Percentiles rank a stretch among this genome's conserved stretches.
phyloP scores from a whole-genome alignment of 2,113 vertebrate species.

The Sakesphorus luctuosus region DNA sequence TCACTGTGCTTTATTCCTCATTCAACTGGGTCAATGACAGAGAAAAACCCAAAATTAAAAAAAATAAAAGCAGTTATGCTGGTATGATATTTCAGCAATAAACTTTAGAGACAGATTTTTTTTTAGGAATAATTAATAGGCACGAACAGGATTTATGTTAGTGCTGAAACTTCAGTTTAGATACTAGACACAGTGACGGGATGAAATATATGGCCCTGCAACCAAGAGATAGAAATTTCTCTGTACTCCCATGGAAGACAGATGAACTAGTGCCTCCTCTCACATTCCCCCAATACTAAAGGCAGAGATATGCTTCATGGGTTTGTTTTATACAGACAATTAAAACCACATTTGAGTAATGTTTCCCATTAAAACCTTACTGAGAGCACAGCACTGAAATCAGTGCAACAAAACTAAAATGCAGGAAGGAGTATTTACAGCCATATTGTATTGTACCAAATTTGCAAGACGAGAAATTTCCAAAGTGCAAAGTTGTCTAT shows the following conservation, averaged over 20 bases:
- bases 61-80: background rate
- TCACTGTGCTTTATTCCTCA: background rate
- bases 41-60: background rate
- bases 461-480: background rate
- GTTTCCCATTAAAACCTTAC: conserved; percentile 12
- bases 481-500: conserved; percentile 33
- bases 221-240: background rate
- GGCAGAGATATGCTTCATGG: background rate
- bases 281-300: background rate
- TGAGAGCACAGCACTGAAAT: conserved; percentile 7
- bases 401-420: background rate
- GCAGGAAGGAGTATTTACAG: conserved; percentile 39
- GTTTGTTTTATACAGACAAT: conserved; percentile 5
- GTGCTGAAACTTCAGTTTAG: background rate
- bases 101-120: background rate
- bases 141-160: background rate
- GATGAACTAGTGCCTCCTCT: background rate
- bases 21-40: background rate
- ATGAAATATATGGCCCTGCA: background rate
- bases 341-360: conserved; percentile 7
- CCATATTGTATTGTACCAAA: background rate
- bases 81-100: background rate
- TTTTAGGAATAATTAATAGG: background rate
- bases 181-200: background rate
- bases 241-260: background rate